Base-by-base conservation (phyloP, 2,888 invertebrate species). In the Agrotis ipsilon region DNA sequence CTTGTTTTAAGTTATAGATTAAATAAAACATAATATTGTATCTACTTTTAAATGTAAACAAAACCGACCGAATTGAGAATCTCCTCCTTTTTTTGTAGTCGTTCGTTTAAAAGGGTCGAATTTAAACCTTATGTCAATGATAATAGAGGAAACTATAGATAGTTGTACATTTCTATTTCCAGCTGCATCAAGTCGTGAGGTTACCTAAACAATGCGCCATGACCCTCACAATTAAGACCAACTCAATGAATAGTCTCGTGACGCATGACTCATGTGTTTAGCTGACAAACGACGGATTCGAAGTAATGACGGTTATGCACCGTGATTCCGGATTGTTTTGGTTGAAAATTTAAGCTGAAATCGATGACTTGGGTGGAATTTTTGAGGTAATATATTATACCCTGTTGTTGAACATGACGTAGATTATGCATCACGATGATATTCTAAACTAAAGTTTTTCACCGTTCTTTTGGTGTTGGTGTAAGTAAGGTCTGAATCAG, bases 171-270 rank as follows among this genome's bases (percentile, higher is more conserved):
- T 21, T 19, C 59, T 63, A 52, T 3, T 13, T 55, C 43, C 13
- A 16, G 54, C 58, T 72, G 32, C 63, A 68, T 66, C 60, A 69
- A 54, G n/a, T 64, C 27, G 55, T 73, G 61, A 80, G 85, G 88
- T 85, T 78, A 84, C 75, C 60, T 84, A 69, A 69, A 77, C 72
- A 69, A 86, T 85, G 82, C 74, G 73, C 75, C 70, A 52, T 89
- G 88, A 88, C 89, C 88, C 79, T 69, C 61, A 63, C 84, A 89
- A 89, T 89, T 88, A 86, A 70, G 76, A 79, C 72, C 66, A 64
- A 70, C 65, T 52, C 65, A 78, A 78, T 78, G 83, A 74, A 78
- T 72, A 59, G 72, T 19, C 72, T 57, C 54, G 60, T 79, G 51
- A 62, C 61, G 49, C 32, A 18, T 83, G 83, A 85, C 67, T 85